phyloP scores from a whole-genome alignment of 2,797 vertebrate genomes.

The Dermochelys coriacea region DNA sequence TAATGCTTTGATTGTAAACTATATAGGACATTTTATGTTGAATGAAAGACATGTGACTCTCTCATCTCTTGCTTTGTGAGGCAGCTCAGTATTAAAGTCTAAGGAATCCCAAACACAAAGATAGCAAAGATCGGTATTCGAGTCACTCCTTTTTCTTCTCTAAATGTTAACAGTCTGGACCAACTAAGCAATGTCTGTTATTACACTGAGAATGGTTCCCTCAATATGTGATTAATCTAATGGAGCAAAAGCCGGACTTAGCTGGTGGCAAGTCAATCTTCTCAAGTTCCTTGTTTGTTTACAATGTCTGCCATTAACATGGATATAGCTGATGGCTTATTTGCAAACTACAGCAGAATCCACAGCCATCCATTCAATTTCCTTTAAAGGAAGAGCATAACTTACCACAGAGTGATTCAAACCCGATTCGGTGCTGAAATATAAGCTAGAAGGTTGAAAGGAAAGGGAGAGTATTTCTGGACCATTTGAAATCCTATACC shows the following conservation, averaged over 20 bases:
- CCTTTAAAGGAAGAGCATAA: not conserved
- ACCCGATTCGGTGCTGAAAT: not conserved
- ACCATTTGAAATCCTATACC: not conserved
- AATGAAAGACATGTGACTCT: not conserved
- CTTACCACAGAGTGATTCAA: not conserved
- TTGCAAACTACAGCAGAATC: not conserved
- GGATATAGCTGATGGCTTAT: not conserved
- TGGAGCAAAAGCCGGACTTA: not conserved
- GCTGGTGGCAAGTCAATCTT: not conserved
- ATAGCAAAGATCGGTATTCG: not conserved
- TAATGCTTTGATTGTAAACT: not conserved
- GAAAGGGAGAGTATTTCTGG: not conserved
- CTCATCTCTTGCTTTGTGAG: not conserved
- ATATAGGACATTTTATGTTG: not conserved
- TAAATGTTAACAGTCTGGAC: not conserved
- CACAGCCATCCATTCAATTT: not conserved
- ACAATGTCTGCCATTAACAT: not conserved
- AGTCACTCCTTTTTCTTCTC: not conserved
- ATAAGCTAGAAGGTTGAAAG: not conserved
- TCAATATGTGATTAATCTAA: not conserved
- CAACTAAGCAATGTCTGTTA: constrained; percentile 8
- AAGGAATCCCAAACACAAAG: not conserved
- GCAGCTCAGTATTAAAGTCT: not conserved
- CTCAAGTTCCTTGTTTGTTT: not conserved
- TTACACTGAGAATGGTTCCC: not conserved